These are phyloP conservation scores for Drosophila saltans DNA, from an alignment of 1,140 invertebrate genomes.

Conservation along the genomic window DNA sequence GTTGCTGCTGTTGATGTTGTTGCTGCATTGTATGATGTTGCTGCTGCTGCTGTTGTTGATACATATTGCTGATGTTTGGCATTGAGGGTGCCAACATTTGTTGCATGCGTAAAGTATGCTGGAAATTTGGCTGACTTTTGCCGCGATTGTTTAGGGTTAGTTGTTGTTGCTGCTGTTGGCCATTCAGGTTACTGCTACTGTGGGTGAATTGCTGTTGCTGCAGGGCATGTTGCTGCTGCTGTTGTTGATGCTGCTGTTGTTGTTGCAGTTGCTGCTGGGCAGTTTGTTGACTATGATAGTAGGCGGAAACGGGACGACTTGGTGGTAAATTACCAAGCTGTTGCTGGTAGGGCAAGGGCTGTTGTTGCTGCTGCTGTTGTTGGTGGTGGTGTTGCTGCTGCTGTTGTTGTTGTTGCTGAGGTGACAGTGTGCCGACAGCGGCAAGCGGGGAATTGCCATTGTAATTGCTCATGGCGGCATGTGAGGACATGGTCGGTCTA, in stretches of 20 bases:
- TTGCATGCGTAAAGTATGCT: constrained; percentile 78
- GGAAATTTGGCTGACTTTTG: constrained; percentile 74
- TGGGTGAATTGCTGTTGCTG: constrained; percentile 70
- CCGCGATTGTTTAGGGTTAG: constrained; percentile 74
- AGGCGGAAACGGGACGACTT: constrained; percentile 74
- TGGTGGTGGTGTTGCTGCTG: constrained; percentile 56
- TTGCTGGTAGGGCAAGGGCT: constrained; percentile 42
- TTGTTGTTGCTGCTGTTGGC: constrained; percentile 55
- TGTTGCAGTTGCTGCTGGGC: constrained; percentile 66
- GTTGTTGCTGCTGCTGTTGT: constrained; percentile 60
- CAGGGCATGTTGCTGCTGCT: constrained; percentile 68
- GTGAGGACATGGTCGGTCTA: constrained; percentile 66
- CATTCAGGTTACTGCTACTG: constrained; percentile 65
- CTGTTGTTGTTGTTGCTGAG: constrained; percentile 60
- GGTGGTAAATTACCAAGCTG: constrained; percentile 62
- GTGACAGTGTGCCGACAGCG: constrained; percentile 62
- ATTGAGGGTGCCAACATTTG: constrained; percentile 83
- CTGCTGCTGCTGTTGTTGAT: constrained; percentile 71
- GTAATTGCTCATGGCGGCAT: constrained; percentile 79
- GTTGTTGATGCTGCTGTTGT: constrained; percentile 53
- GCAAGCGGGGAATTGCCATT: constrained; percentile 80
- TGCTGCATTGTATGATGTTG: constrained; percentile 33
- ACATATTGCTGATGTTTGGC: constrained; percentile 83
- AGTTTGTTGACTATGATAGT: constrained; percentile 73
- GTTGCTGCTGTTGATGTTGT: constrained; percentile 44